Evolutionary conservation across 2,797 vertebrate species (phyloP), one percentile per base, ranked within the genome.

Genomic region (Enteromius paludinosus): DNA sequence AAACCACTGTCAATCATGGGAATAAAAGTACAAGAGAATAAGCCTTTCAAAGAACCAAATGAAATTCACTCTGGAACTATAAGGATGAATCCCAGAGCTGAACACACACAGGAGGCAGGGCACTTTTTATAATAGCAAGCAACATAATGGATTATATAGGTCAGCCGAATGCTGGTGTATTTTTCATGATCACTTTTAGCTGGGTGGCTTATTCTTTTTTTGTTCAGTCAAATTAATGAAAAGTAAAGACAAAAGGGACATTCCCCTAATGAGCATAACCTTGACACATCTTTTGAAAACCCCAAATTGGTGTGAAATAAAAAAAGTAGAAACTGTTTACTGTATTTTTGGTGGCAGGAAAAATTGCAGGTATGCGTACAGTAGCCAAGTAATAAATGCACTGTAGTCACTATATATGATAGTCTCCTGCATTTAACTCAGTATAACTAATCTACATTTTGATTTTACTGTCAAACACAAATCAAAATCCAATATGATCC

Each of bases 61-160:
- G 20, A 61, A 49, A 72, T 23, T 62, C 59, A 79, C 56, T 81
- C 66, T 77, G 49, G 30, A 64, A 71, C 20, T 77, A 88, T 93
- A 91, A 94, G 93, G 92, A 95, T 93, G 90, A 92, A 92, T 92
- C 90, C 90, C 89, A 61, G 88, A 89, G 89, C 90, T 87, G 89
- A 90, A 90, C 90, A 90, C 90, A 93, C 90, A 90, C 93, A 92
- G 91, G 92, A 93, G 93, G 91, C 92, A 92, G 88, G 92, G 89
- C 93, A 92, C 87, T 91, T 93, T 93, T 94, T 93, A 94, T 95
- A 94, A 95, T 94, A 93, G 93, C 92, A 90, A 62, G 64, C 83
- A 90, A 94, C 91, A 94, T 95, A 95, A 95, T 95, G 94, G 94
- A 95, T 94, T 94, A 95, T 94, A 84, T 94, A 93, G 94, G 94